phyloP scores from a whole-genome alignment of 2,113 vertebrate species.

The Mesoclemmys tuberculata region DNA sequence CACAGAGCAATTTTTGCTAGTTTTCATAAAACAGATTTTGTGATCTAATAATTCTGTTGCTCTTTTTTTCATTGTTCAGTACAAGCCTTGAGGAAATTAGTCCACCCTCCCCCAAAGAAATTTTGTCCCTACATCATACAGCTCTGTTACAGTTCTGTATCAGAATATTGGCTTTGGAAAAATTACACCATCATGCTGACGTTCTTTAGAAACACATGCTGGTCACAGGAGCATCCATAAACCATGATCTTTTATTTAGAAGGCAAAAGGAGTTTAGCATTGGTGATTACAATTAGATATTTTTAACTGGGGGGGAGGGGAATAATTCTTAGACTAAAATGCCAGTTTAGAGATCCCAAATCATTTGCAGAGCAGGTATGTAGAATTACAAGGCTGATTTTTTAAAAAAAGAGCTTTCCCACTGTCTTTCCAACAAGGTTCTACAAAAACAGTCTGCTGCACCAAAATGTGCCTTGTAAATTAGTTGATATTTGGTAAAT shows the following conservation, averaged over 20 bases:
- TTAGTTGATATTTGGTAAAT: background rate
- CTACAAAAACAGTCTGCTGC: background rate
- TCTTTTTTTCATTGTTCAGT: background rate
- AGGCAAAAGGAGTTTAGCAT: background rate
- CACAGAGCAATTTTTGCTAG: background rate
- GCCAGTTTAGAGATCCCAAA: background rate
- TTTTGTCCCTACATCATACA: rapidly evolving
- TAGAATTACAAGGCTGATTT: background rate
- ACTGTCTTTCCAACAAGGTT: background rate
- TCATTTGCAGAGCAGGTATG: background rate
- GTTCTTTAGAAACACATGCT: background rate
- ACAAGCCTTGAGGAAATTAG: background rate
- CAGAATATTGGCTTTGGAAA: background rate
- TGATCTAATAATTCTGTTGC: background rate
- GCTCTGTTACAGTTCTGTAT: background rate
- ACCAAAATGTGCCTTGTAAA: background rate
- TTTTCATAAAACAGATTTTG: slow-evolving; percentile 9
- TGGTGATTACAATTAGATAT: background rate
- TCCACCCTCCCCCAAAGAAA: background rate
- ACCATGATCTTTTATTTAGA: background rate
- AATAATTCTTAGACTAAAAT: background rate
- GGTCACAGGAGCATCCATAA: background rate
- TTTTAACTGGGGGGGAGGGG: background rate
- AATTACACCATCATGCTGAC: background rate
- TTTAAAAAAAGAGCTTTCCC: background rate